Evolutionary conservation across 2,797 vertebrate species (phyloP).

Genomic region (Heliangelus exortis): DNA sequence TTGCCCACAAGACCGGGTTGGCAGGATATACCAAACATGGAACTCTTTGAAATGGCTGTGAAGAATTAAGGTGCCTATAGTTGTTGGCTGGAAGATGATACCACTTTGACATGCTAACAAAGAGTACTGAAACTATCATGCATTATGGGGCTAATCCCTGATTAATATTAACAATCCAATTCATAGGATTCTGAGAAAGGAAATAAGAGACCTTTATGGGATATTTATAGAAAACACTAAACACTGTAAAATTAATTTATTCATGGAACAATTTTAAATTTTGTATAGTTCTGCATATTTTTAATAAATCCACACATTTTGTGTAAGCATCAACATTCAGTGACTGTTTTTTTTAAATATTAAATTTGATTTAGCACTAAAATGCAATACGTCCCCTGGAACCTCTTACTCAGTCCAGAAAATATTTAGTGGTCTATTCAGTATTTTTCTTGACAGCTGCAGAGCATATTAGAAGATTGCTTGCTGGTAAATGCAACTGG

Average conservation of each 20-base stretch:
- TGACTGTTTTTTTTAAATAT: neutral
- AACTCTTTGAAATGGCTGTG: neutral
- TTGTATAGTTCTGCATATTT: neutral
- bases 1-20: neutral
- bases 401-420: neutral
- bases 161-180: neutral
- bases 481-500: neutral
- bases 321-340: neutral
- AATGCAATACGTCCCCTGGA: neutral
- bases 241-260: neutral
- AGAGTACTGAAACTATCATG: neutral
- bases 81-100: neutral
- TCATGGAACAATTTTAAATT: neutral
- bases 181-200: neutral
- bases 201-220: neutral
- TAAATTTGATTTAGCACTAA: neutral
- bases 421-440: neutral
- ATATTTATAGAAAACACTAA: neutral
- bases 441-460: neutral
- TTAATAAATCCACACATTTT: neutral
- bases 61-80: neutral
- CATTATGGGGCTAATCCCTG: neutral
- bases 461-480: neutral
- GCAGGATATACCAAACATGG: neutral
- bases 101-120: fast-evolving